These are phyloP conservation scores for Streptopelia turtur DNA, from an alignment of 2,797 vertebrate genomes.

Conservation along the genomic window DNA sequence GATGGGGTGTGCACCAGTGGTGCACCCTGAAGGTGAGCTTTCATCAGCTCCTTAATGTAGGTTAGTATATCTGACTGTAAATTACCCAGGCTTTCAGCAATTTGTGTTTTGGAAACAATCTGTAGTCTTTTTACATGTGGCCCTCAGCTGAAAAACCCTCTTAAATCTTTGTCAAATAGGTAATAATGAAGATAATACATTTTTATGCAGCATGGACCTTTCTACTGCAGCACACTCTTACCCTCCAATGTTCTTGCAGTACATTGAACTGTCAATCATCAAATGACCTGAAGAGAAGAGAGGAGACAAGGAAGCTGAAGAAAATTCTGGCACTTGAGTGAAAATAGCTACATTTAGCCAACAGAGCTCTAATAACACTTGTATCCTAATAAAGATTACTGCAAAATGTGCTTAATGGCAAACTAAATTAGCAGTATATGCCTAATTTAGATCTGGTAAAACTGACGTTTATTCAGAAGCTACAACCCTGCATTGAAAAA, in stretches of 20 bases:
- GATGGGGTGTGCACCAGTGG: not conserved
- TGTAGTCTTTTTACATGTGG: not conserved
- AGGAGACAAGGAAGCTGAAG: not conserved
- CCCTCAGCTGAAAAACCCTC: conserved; percentile 15
- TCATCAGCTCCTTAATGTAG: not conserved
- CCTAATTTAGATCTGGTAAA: not conserved
- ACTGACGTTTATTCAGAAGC: not conserved
- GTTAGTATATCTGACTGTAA: not conserved
- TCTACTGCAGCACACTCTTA: not conserved
- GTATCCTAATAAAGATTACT: not conserved
- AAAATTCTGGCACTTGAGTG: not conserved
- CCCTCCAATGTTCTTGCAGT: not conserved
- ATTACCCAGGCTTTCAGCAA: not conserved
- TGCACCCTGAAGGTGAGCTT: not conserved
- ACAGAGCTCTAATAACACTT: not conserved
- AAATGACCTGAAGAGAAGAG: conserved; percentile 20
- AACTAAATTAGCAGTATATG: not conserved
- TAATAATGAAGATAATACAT: conserved; percentile 11
- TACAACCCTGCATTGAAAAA: not conserved
- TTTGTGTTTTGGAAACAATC: conserved; percentile 17
- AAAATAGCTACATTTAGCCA: not conserved
- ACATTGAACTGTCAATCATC: conserved; percentile 40
- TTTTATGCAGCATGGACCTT: conserved; percentile 10
- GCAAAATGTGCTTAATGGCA: not conserved
- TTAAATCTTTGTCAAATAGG: conserved; percentile 52